These are phyloP conservation scores for Drosophila nigritarsus DNA, from an alignment of 2,888 invertebrate species.

Conservation along the genomic window DNA sequence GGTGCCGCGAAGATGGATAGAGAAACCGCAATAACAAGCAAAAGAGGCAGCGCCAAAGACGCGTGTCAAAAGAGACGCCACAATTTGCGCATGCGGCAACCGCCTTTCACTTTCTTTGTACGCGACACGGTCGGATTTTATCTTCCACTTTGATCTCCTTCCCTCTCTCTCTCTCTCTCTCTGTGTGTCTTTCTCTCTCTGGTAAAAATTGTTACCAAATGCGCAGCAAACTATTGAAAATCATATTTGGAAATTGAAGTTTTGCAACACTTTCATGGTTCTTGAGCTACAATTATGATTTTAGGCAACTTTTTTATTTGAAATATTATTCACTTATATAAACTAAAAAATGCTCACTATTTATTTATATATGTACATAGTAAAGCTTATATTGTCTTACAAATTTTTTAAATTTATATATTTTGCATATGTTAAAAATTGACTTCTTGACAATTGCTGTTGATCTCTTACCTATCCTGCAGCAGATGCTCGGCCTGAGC, in stretches of 20 bases:
- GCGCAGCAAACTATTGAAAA: neutral
- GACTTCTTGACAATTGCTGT: neutral
- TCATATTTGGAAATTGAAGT: neutral
- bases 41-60: slow-evolving; percentile 25
- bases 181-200: neutral
- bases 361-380: neutral
- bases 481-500: slow-evolving; percentile 90
- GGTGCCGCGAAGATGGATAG: neutral
- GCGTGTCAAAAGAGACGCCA: slow-evolving; percentile 39
- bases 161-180: neutral
- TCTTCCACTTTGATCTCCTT: neutral
- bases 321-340: neutral
- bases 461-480: slow-evolving; percentile 88
- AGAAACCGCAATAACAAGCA: slow-evolving; percentile 7
- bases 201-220: neutral
- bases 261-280: neutral
- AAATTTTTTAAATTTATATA: neutral
- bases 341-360: neutral
- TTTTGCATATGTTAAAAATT: neutral
- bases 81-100: slow-evolving; percentile 39
- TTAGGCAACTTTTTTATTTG: neutral
- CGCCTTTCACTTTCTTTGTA: slow-evolving; percentile 60
- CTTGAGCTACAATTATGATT: neutral
- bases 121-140: slow-evolving; percentile 1
- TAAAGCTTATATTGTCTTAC: neutral